phyloP scores from a whole-genome alignment of 2,797 vertebrate species.

The Huso huso region DNA sequence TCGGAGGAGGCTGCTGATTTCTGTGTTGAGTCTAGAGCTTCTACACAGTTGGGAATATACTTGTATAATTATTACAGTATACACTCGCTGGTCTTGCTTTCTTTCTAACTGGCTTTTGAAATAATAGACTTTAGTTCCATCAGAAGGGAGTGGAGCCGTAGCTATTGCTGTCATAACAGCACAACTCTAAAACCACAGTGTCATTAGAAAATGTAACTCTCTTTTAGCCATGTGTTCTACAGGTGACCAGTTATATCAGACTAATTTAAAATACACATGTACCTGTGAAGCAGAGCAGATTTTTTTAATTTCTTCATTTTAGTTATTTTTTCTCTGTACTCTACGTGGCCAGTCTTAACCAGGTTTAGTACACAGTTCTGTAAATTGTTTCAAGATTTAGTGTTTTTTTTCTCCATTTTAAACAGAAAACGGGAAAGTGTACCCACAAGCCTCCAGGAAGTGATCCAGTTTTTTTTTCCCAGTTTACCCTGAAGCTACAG shows the following conservation, averaged over 20 bases:
- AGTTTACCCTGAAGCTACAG: constrained; percentile 10
- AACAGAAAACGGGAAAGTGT: constrained; percentile 4
- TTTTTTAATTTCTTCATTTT: background rate
- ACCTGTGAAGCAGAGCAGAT: background rate
- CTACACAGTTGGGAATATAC: too few species aligned
- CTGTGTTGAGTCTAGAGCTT: too few species aligned
- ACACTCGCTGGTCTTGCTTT: too few species aligned
- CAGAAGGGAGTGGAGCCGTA: too few species aligned
- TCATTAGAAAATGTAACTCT: background rate
- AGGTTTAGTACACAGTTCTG: background rate
- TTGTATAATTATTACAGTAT: too few species aligned
- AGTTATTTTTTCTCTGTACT: background rate
- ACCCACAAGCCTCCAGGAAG: constrained; percentile 12
- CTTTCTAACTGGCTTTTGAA: too few species aligned
- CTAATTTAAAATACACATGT: constrained; percentile 10
- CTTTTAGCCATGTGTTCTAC: constrained; percentile 20
- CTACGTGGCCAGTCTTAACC: background rate
- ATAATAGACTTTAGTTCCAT: too few species aligned
- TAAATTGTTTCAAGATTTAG: constrained; percentile 10
- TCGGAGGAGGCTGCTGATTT: too few species aligned
- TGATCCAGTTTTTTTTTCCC: constrained; percentile 6
- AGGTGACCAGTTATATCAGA: constrained; percentile 17
- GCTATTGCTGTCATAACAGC: background rate
- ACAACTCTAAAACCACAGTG: background rate
- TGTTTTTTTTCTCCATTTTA: background rate